A percentile compares a stretch with the other conserved stretches of the same genome.
These are phyloP conservation scores for Hipposideros larvatus DNA, from an alignment of 2,797 vertebrate species.

Conservation along the genomic window DNA sequence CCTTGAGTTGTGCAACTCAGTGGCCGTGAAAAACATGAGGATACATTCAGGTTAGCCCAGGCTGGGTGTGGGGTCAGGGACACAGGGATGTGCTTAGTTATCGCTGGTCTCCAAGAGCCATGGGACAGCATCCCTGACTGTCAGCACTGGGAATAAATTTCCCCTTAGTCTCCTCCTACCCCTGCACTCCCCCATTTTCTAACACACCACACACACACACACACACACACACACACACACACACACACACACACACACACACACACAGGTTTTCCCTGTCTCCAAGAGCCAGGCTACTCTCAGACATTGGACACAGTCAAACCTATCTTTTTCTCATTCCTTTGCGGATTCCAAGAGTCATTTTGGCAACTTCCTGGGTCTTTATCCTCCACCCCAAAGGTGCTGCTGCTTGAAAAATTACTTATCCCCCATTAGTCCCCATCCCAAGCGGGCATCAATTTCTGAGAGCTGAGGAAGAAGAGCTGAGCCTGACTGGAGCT, in stretches of 20 bases:
- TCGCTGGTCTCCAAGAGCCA: neutral
- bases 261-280: neutral
- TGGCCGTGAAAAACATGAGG: neutral
- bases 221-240: neutral
- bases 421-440: neutral
- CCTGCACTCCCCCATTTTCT: neutral
- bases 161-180: constrained; percentile 6
- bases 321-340: constrained; percentile 63
- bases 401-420: constrained; percentile 48
- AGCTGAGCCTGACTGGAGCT: constrained; percentile 22
- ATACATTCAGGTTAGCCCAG: neutral
- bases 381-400: constrained; percentile 38
- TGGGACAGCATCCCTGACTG: constrained; percentile 24
- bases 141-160: neutral
- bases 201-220: neutral
- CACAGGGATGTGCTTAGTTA: neutral
- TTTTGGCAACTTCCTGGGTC: constrained; percentile 58
- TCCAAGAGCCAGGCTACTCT: neutral
- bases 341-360: constrained; percentile 49
- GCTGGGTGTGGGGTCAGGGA: neutral
- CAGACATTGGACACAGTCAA: constrained; percentile 50
- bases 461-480: constrained; percentile 47
- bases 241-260: neutral
- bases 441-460: constrained; percentile 9
- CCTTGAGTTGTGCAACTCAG: neutral